A percentile compares a stretch with the other conserved stretches of the same genome.
These are phyloP conservation scores for Oryzias melastigma DNA, from an alignment of 2,113 vertebrate species.

Conservation along the genomic window DNA sequence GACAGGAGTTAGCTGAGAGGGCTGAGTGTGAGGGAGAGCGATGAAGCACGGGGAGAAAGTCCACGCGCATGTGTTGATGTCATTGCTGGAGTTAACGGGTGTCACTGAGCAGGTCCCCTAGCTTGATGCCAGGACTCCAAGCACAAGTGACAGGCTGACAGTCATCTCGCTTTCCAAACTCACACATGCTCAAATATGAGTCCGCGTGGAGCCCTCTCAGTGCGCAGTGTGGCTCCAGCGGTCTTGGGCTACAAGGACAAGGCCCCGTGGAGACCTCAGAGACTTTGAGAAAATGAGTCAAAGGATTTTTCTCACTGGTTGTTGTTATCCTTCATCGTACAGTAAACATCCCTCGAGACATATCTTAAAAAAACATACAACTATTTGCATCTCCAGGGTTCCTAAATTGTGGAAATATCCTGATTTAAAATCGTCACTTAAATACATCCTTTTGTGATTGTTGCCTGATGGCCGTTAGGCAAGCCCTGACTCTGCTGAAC, in stretches of 20 bases:
- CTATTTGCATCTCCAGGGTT: neutral
- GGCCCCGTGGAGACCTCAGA: slow-evolving; percentile 50
- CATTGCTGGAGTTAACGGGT: slow-evolving; percentile 60
- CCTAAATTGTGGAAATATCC: slow-evolving; percentile 9
- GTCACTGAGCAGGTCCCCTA: slow-evolving; percentile 64
- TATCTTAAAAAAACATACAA: slow-evolving; percentile 19
- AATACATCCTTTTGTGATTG: slow-evolving; percentile 66
- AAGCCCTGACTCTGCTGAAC: slow-evolving; percentile 73
- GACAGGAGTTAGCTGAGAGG: slow-evolving; percentile 71
- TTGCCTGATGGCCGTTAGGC: slow-evolving; percentile 69
- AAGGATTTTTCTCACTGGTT: slow-evolving; percentile 44
- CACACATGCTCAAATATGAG: slow-evolving; percentile 67
- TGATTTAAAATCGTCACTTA: slow-evolving; percentile 26
- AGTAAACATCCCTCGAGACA: slow-evolving; percentile 11
- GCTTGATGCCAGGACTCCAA: slow-evolving; percentile 58
- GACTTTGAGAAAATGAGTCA: slow-evolving; percentile 73
- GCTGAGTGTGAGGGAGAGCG: slow-evolving; percentile 24
- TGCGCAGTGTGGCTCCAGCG: slow-evolving; percentile 52
- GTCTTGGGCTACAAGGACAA: slow-evolving; percentile 60
- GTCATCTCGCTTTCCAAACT: slow-evolving; percentile 70
- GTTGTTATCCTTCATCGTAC: slow-evolving; percentile 16
- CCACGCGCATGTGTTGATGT: slow-evolving; percentile 47
- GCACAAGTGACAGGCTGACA: slow-evolving; percentile 70
- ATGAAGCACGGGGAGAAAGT: slow-evolving; percentile 29
- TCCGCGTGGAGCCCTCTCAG: slow-evolving; percentile 40